A percentile compares a stretch with the other conserved stretches of the same genome.
Evolutionary conservation across 1,140 invertebrate species (phyloP).

Genomic region (Augochlora pura): DNA sequence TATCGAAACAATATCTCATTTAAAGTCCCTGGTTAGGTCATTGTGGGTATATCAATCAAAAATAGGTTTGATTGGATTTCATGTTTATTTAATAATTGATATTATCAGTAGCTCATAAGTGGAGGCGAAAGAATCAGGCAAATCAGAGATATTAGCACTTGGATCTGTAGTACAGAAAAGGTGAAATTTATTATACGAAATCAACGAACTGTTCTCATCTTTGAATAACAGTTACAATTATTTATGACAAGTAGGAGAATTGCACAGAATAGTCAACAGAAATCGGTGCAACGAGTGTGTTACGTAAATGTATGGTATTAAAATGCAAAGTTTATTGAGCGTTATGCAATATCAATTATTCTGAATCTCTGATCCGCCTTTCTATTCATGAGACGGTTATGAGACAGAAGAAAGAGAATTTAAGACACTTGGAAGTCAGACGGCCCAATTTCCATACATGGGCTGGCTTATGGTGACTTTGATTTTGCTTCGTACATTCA

Average conservation of each 20-base stretch:
- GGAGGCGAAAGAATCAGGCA: slow-evolving; percentile 70
- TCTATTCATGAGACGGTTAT: slow-evolving; percentile 70
- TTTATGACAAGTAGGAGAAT: slow-evolving; percentile 13
- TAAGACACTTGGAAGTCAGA: slow-evolving; percentile 77
- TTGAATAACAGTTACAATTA: slow-evolving; percentile 24
- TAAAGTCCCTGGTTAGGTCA: neutral
- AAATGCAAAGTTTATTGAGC: slow-evolving; percentile 48
- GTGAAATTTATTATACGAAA: slow-evolving; percentile 29
- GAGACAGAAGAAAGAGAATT: slow-evolving; percentile 67
- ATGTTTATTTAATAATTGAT: slow-evolving; percentile 74
- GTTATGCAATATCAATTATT: slow-evolving; percentile 51
- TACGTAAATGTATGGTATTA: slow-evolving; percentile 28
- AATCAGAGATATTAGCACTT: slow-evolving; percentile 68
- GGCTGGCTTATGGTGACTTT: slow-evolving; percentile 69
- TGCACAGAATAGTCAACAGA: slow-evolving; percentile 20
- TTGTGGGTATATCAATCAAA: slow-evolving; percentile 49
- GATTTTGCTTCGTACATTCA: slow-evolving; percentile 75
- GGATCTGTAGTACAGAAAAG: slow-evolving; percentile 32
- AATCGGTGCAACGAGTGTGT: slow-evolving; percentile 13
- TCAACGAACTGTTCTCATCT: slow-evolving; percentile 5
- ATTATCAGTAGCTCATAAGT: slow-evolving; percentile 72
- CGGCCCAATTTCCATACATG: slow-evolving; percentile 63
- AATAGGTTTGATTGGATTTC: slow-evolving; percentile 65
- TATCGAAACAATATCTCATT: neutral
- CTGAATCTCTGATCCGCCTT: slow-evolving; percentile 65